Base-by-base conservation (phyloP, 2,113 vertebrate genomes). In the Heterochromis multidens region DNA sequence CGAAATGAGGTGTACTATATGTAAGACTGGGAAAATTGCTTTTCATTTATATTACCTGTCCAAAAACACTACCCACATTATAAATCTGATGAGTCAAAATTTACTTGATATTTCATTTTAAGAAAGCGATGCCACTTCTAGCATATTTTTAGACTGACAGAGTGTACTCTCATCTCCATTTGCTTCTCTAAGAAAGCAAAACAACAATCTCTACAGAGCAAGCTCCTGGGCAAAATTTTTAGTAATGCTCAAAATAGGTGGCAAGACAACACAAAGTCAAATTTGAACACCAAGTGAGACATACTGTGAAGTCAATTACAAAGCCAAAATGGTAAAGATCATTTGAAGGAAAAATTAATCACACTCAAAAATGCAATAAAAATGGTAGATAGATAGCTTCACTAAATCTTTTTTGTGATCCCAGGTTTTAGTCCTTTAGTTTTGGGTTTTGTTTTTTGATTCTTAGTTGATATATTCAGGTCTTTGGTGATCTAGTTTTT, bases 161-260 rank as follows among this genome's bases (percentile, higher is more conserved):
- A 60, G n/a, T 37, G 16, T 2, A 59, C 27, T 1, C 46, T 74
- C 43, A 40, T n/a, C 13, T 7, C 61, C 12, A 79, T 90, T 81
- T 77, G 72, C 60, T 37, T 74, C 60, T 60, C 61, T 7, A 31
- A 81, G 62, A 84, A 25, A 79, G 57, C 6, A 78, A 86, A 86
- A 84, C 25, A 60, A 67, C 29, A 4, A 6, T 80, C 83, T 84
- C 80, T 77, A 80, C 37, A 31, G 52, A 77, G 80, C 65, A 52
- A 81, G 65, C 82, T 83, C 35, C 31, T 16, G 58, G 54, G 82
- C 16, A 78, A 54, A 79, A 80, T 88, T 82, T 80, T 70, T 80
- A 52, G 14, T 87, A 85, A 90, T 83, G 84, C 87, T 93, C 90
- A 85, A 63, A 82, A 76, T 72, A 67, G 74, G 77, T 84, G 79